Percentiles rank a stretch among this genome's conserved stretches.
These are phyloP conservation scores for Thamnophis sirtalis DNA, from an alignment of 2,113 vertebrate genomes.

Conservation along the genomic window DNA sequence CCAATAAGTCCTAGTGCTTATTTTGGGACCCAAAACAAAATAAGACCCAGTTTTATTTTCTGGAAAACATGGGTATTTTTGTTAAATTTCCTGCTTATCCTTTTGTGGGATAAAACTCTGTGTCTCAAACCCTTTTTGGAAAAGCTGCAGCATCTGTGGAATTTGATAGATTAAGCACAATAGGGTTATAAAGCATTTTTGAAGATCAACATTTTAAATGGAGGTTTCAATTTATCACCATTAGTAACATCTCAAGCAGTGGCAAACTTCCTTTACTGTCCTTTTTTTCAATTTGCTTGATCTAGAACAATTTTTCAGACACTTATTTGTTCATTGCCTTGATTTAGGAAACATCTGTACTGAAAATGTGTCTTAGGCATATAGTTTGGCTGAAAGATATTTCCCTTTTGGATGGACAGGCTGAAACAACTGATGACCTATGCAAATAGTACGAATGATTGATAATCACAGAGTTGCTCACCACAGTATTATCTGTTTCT, in stretches of 20 bases:
- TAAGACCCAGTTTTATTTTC: too few species aligned
- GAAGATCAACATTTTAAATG: neutral
- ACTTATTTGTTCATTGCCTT: conserved; percentile 43
- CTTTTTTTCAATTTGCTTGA: conserved; percentile 47
- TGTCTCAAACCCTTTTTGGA: neutral
- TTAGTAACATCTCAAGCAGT: neutral
- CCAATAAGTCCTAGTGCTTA: too few species aligned
- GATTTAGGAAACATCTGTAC: conserved; percentile 66
- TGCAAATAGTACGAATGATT: conserved; percentile 58
- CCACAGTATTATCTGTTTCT: conserved; percentile 39
- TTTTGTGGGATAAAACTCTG: neutral
- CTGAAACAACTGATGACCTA: conserved; percentile 48
- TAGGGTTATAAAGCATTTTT: neutral
- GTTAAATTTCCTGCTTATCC: neutral
- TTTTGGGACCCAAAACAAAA: too few species aligned
- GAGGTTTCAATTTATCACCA: neutral
- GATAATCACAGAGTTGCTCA: conserved; percentile 48
- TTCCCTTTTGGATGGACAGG: conserved; percentile 55
- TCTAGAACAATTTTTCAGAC: conserved; percentile 51
- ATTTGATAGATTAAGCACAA: neutral
- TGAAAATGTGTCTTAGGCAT: conserved; percentile 63
- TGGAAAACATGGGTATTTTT: neutral
- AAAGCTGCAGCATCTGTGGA: neutral
- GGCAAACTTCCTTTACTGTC: conserved; percentile 34
- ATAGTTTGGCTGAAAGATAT: conserved; percentile 54